These are phyloP conservation scores for Oreonectes daqikongensis DNA, from an alignment of 2,797 vertebrate species.

Conservation along the genomic window DNA sequence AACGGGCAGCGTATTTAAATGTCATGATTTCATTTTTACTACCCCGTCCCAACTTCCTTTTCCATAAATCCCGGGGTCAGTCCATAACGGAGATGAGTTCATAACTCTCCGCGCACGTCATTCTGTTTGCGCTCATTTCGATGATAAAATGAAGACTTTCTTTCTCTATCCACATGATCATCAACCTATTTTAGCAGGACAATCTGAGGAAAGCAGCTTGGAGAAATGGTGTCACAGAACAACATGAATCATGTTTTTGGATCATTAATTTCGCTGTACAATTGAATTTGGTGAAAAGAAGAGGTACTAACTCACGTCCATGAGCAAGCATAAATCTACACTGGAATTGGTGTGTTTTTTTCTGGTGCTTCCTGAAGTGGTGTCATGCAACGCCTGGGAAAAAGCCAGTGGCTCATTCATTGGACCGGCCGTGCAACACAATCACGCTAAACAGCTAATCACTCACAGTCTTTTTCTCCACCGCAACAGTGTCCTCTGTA, in stretches of 20 bases:
- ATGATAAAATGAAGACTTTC: background rate
- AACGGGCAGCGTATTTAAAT: conserved; percentile 73
- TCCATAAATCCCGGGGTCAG: conserved; percentile 57
- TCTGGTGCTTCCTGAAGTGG: conserved; percentile 33
- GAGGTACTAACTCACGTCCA: conserved; percentile 41
- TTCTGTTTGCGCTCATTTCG: conserved; percentile 58
- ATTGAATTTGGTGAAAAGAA: conserved; percentile 43
- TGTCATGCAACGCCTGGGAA: conserved; percentile 47
- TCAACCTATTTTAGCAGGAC: conserved; percentile 2
- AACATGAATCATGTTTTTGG: conserved; percentile 49
- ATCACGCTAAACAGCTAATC: conserved; percentile 42
- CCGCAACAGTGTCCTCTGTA: conserved; percentile 38
- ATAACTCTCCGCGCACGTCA: conserved; percentile 71
- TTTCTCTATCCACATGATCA: conserved; percentile 24
- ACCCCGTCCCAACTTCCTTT: conserved; percentile 70
- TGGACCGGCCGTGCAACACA: conserved; percentile 19
- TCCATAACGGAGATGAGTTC: conserved; percentile 72
- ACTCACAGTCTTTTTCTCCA: conserved; percentile 39
- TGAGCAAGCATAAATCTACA: conserved; percentile 35
- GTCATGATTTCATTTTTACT: conserved; percentile 72
- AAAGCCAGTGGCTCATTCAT: conserved; percentile 38
- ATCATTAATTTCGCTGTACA: conserved; percentile 37
- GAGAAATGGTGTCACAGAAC: conserved; percentile 2
- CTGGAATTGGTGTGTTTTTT: conserved; percentile 14
- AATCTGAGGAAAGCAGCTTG: conserved; percentile 8